Conservation (phyloP, 2,797 vertebrate genomes). For the Centroberyx gerrardi region DNA sequence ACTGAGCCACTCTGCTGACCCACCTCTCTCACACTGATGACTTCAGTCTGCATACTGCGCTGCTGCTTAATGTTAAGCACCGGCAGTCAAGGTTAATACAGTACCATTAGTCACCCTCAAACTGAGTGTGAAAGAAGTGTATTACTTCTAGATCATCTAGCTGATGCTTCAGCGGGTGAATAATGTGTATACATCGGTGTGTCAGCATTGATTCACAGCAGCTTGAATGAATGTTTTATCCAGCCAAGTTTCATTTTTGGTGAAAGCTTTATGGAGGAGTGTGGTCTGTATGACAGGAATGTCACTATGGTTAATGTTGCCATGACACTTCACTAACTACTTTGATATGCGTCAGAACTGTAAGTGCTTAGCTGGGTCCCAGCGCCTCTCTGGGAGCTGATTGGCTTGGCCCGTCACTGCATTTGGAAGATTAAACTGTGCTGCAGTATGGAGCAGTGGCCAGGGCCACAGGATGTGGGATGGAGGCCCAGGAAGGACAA, state of each 20-base stretch:
- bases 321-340: constrained; percentile 31
- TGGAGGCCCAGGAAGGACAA: constrained; percentile 74
- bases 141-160: constrained; percentile 26
- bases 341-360: constrained; percentile 46
- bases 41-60: constrained; percentile 9
- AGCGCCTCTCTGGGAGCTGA: constrained; percentile 56
- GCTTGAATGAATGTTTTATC: constrained; percentile 18
- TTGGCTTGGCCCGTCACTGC: constrained; percentile 73
- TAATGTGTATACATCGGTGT: constrained; percentile 23
- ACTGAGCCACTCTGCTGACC: constrained; percentile 30
- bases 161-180: constrained; percentile 11
- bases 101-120: constrained; percentile 54
- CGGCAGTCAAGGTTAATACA: constrained; percentile 43
- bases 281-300: constrained; percentile 16
- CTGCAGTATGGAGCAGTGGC: constrained; percentile 74
- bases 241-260: constrained; percentile 8
- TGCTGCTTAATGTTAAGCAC: constrained; percentile 39
- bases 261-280: constrained; percentile 4
- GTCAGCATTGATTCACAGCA: constrained; percentile 30
- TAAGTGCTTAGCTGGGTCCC: constrained; percentile 64
- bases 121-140: constrained; percentile 18
- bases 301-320: constrained; percentile 28
- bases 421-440: constrained; percentile 82
- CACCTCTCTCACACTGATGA: constrained; percentile 44
- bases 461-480: constrained; percentile 68